These are phyloP conservation scores for Bradysia coprophila DNA, from an alignment of 1,140 invertebrate species.

Conservation along the genomic window DNA sequence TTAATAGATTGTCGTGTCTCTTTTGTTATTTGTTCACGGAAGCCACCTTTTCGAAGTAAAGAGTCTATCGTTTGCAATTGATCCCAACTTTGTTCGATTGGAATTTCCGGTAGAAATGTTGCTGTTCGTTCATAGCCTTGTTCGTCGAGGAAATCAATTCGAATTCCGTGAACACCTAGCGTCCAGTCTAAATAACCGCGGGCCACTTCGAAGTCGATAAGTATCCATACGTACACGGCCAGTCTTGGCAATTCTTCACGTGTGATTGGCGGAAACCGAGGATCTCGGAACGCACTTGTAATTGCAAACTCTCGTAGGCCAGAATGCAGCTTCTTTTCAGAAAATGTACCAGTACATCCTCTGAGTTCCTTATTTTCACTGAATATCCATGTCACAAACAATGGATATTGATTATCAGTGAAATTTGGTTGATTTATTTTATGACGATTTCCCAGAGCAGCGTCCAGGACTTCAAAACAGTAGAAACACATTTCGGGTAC, in stretches of 20 bases:
- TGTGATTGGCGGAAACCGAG: conserved; percentile 88
- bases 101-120: conserved; percentile 95
- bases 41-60: no score
- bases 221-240: conserved; percentile 88
- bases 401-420: no score
- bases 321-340: conserved; percentile 81
- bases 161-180: conserved; percentile 91
- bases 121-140: conserved; percentile 89
- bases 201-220: conserved; percentile 74
- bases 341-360: conserved; percentile 93
- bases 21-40: no score
- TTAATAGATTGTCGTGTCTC: no score
- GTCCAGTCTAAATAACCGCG: conserved; percentile 93
- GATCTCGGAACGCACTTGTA: conserved; percentile 95
- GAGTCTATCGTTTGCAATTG: no score
- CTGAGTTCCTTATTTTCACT: conserved; percentile 79
- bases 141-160: conserved; percentile 94
- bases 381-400: conserved; percentile 98
- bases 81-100: conserved; percentile 79
- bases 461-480: conserved; percentile 94
- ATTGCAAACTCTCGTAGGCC: conserved; percentile 92
- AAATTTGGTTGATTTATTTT: no score
- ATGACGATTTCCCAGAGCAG: no score
- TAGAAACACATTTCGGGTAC: conserved; percentile 94
- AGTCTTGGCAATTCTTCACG: conserved; percentile 83